Evolutionary conservation across 53 echinoderm and acorn worm species (phyloP), one percentile per base, ranked within the genome.

Genomic region (Zoroaster sp.): DNA sequence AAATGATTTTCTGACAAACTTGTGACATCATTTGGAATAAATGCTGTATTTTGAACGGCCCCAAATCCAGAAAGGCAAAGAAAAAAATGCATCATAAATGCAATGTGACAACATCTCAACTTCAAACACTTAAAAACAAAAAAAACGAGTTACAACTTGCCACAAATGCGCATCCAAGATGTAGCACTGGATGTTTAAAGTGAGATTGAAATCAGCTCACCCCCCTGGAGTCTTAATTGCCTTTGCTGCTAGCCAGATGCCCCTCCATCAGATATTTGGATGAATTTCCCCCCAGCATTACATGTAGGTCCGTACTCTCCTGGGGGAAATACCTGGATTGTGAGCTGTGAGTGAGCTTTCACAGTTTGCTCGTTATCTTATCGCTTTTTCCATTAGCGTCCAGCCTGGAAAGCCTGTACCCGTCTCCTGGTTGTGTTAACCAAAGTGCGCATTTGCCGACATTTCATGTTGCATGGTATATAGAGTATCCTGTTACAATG

Each of bases 181-280:
- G 55, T 55, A 55, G 5, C 55, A 21, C 20, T 55, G 7, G 20
- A 7, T 2, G 20, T 55, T 55, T 25, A 55, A 9, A 23, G 9
- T 55, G 46, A 75, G 75, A 75, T 75, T 25, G 4, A 46, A 46
- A 75, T 75, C 75, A 33, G 32, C 14, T 33, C 40, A 23, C 46
- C 6, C 31, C 41, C 75, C 75, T 32, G 15, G 46, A 28, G 33
- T 40, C n/a, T 46, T 75, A 75, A 75, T 75, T 45, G 75, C 75
- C 75, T 75, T 47, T 23, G 40, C 75, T 6, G 47, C 14, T 11
- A 40, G 75, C 75, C 75, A 75, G 75, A 75, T 75, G 75, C 47
- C 75, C 7, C 75, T 5, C 31, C 55, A 55, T 55, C 55, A 55
- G 55, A 55, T 55, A 55, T 55, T 55, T 55, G 55, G 55, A 55